Conservation (phyloP, 2,113 vertebrate species). For the Channa argus region DNA sequence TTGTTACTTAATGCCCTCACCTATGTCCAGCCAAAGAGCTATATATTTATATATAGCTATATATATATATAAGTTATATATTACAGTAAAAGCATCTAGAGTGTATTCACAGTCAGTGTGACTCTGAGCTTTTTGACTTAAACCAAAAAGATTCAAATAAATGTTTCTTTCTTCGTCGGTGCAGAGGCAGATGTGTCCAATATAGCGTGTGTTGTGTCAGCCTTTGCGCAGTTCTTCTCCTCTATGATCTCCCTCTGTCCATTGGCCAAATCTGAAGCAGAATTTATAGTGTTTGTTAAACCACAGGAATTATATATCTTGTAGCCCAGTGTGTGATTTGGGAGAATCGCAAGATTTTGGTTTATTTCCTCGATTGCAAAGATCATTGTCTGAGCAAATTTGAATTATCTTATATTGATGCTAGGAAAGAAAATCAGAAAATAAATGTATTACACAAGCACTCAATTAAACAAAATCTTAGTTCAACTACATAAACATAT, state of each 20-base stretch:
- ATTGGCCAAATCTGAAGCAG: constrained; percentile 77
- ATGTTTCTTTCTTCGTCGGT: constrained; percentile 64
- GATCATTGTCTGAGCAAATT: constrained; percentile 83
- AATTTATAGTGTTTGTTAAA: constrained; percentile 70
- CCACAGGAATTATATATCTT: constrained; percentile 78
- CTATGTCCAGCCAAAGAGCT: constrained; percentile 85
- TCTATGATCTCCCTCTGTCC: constrained; percentile 49
- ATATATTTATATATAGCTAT: too few relatives aligned
- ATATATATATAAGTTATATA: too few relatives aligned
- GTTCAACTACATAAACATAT: background rate
- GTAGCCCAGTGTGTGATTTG: constrained; percentile 79
- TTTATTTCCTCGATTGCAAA: constrained; percentile 86
- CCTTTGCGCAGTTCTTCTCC: constrained; percentile 64
- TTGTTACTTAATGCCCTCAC: constrained; percentile 80
- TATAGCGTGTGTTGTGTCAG: constrained; percentile 75
- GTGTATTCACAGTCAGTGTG: too few relatives aligned
- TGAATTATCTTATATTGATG: constrained; percentile 83
- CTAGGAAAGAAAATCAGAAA: too few relatives aligned
- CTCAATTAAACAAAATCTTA: background rate
- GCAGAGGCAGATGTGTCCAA: constrained; percentile 84
- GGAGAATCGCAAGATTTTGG: constrained; percentile 67
- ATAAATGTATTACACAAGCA: background rate
- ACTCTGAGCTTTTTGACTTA: too few relatives aligned
- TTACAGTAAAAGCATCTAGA: too few relatives aligned
- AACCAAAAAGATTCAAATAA: too few relatives aligned